These are phyloP conservation scores for Syritta pipiens DNA, from an alignment of 2,888 invertebrate genomes.

Conservation along the genomic window DNA sequence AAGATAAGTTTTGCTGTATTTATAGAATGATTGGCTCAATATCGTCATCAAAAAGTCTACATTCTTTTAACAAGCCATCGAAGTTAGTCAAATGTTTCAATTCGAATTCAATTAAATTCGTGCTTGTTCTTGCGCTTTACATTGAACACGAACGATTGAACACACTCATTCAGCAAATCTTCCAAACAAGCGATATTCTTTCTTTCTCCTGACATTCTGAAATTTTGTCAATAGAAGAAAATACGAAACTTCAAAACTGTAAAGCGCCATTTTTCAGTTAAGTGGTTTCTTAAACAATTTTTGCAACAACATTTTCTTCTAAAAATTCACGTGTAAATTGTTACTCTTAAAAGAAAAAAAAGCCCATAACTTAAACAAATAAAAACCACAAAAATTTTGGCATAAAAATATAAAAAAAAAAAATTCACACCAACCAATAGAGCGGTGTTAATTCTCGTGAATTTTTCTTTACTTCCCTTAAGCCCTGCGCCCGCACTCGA, in stretches of 20 bases:
- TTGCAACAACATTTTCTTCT: constrained; percentile 17
- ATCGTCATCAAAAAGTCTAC: not conserved
- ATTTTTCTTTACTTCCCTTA: too few relatives aligned
- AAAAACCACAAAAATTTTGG: not conserved
- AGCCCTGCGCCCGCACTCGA: not conserved
- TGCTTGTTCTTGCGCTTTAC: too few relatives aligned
- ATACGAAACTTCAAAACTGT: constrained; percentile 47
- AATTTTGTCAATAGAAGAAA: constrained; percentile 39
- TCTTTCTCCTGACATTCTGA: constrained; percentile 33
- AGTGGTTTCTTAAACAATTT: constrained; percentile 40
- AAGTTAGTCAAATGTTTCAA: too few relatives aligned
- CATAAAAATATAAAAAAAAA: not conserved
- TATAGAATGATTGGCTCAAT: not conserved
- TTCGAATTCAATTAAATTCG: too few relatives aligned
- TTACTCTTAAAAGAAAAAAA: not conserved
- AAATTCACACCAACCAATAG: too few relatives aligned
- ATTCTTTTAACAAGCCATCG: too few relatives aligned
- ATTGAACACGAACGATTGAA: not conserved
- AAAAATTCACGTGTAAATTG: constrained; percentile 1
- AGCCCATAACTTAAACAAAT: not conserved
- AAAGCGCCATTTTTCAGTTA: constrained; percentile 68
- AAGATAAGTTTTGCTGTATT: too few relatives aligned
- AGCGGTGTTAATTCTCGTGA: not conserved
- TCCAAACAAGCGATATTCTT: constrained; percentile 19
- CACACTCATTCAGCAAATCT: constrained; percentile 35